A percentile compares a stretch with the other conserved stretches of the same genome.
These are phyloP conservation scores for Onchidella celtica DNA, from an alignment of 2,888 invertebrate species.

Conservation along the genomic window DNA sequence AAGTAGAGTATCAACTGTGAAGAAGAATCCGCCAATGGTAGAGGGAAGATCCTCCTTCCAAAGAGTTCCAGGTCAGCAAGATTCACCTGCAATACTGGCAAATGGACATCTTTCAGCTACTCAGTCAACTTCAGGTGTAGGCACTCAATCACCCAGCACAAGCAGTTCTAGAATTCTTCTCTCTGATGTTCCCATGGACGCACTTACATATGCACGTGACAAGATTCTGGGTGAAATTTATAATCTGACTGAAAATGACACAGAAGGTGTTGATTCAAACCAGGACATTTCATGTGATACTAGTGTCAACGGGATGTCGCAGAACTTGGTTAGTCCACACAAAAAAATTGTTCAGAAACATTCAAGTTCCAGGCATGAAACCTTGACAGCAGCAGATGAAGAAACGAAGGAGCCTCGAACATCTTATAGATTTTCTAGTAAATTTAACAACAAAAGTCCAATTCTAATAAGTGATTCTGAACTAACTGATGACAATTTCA, in stretches of 20 bases:
- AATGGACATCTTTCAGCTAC: too few species aligned
- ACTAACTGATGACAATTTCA: neutral
- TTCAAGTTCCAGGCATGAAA: neutral
- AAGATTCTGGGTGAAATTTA: conserved; percentile 30
- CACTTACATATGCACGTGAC: conserved; percentile 19
- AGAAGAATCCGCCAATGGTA: too few species aligned
- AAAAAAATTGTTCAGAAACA: neutral
- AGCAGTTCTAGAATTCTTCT: conserved; percentile 24
- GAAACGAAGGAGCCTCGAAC: too few species aligned
- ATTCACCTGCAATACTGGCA: too few species aligned
- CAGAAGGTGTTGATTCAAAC: neutral
- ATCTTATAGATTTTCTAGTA: too few species aligned
- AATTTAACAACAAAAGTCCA: too few species aligned
- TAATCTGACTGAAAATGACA: neutral
- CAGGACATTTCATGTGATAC: too few species aligned
- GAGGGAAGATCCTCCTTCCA: too few species aligned
- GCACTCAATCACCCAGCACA: neutral
- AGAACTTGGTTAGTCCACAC: neutral
- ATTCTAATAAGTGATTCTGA: neutral
- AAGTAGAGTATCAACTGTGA: too few species aligned
- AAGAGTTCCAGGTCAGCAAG: too few species aligned
- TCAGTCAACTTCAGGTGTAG: neutral
- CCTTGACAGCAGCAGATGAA: neutral
- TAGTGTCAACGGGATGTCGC: too few species aligned
- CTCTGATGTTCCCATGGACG: conserved; percentile 39